These are phyloP conservation scores for Apamea monoglypha DNA, from an alignment of 2,888 invertebrate species.

Conservation along the genomic window DNA sequence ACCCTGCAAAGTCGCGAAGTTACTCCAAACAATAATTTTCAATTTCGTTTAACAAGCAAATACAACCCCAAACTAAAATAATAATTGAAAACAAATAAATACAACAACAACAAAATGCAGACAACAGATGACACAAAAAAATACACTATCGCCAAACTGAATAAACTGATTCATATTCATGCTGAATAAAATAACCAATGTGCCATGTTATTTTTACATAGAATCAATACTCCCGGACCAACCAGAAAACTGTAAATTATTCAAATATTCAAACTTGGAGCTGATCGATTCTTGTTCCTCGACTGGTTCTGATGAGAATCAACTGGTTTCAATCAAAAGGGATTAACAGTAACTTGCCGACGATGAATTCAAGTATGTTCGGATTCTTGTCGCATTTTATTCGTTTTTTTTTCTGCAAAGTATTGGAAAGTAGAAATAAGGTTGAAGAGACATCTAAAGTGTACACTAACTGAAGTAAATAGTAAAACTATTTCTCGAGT, in stretches of 20 bases:
- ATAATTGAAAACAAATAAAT: constrained; percentile 45
- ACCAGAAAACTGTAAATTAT: constrained; percentile 68
- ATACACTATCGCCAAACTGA: constrained; percentile 34
- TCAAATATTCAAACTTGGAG: constrained; percentile 67
- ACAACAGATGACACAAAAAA: constrained; percentile 18
- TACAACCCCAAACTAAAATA: constrained; percentile 27
- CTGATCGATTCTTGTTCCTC: constrained; percentile 53
- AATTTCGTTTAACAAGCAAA: constrained; percentile 11
- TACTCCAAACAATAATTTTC: neutral
- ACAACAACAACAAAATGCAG: constrained; percentile 15
- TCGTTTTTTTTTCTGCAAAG: neutral
- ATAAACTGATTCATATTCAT: constrained; percentile 55
- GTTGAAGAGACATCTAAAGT: neutral
- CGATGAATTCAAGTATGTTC: constrained; percentile 18
- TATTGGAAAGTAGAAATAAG: neutral
- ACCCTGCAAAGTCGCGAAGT: neutral
- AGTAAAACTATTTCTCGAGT: neutral
- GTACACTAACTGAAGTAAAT: neutral
- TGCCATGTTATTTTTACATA: constrained; percentile 67
- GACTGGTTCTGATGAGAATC: constrained; percentile 50
- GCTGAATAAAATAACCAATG: constrained; percentile 52
- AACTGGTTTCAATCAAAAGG: constrained; percentile 58
- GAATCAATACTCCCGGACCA: constrained; percentile 69
- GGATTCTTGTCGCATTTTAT: constrained; percentile 7
- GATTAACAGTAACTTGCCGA: constrained; percentile 44